These are phyloP conservation scores for Panthera leo DNA, from an alignment of 2,113 vertebrate species.

Conservation along the genomic window DNA sequence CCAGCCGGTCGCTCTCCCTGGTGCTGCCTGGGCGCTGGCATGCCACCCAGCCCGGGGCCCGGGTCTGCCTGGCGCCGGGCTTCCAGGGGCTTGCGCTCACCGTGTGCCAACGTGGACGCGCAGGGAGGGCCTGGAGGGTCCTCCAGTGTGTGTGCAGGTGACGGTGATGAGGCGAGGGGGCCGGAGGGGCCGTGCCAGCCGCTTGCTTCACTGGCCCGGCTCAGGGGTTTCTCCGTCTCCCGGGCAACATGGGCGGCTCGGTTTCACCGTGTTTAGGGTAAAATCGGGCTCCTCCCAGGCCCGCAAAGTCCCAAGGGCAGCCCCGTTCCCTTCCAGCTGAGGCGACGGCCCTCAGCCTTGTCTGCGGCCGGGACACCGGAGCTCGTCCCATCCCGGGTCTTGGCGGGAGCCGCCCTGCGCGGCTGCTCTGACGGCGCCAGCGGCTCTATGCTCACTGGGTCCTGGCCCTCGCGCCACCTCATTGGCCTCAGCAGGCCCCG, in stretches of 20 bases:
- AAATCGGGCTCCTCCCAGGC: background rate
- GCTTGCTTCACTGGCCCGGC: too few relatives aligned
- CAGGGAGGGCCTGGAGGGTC: background rate
- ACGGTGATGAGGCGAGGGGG: rapidly evolving
- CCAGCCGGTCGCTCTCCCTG: background rate
- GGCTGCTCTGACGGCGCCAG: background rate
- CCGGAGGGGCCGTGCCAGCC: background rate
- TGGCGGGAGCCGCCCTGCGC: background rate
- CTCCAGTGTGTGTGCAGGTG: background rate
- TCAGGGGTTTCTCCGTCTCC: background rate
- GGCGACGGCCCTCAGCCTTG: background rate
- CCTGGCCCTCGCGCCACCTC: background rate
- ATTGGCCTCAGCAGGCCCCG: rapidly evolving
- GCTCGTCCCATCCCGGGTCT: background rate
- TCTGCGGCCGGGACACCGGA: background rate
- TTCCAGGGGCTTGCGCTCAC: background rate
- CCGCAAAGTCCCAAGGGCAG: background rate
- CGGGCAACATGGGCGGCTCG: background rate
- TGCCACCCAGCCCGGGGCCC: background rate
- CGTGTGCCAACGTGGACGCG: background rate
- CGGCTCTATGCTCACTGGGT: background rate
- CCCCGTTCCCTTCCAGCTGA: rapidly evolving
- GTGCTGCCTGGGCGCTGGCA: background rate
- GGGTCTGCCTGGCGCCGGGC: rapidly evolving
- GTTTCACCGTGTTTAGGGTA: background rate